Conservation (phyloP, 2,888 invertebrate species). For the Meteorus cinctellus region DNA sequence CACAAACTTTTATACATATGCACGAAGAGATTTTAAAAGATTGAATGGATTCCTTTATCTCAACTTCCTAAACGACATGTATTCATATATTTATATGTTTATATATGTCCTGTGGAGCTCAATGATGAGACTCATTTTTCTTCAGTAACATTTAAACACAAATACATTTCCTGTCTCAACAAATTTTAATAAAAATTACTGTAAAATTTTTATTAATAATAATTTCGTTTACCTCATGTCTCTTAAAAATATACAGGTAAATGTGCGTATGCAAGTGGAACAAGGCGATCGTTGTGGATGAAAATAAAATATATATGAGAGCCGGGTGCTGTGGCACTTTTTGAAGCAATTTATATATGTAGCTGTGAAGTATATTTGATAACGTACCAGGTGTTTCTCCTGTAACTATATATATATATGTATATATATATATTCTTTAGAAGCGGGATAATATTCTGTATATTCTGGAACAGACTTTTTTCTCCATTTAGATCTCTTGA, state of each 20-base stretch:
- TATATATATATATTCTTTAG: too few species aligned
- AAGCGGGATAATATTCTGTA: too few species aligned
- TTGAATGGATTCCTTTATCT: slow-evolving; percentile 52
- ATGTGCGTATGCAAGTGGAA: slow-evolving; percentile 20
- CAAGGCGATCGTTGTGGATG: slow-evolving; percentile 36
- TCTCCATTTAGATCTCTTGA: too few species aligned
- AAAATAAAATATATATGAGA: slow-evolving; percentile 19
- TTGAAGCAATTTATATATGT: slow-evolving; percentile 25
- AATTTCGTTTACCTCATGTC: not conserved
- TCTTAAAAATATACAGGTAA: not conserved
- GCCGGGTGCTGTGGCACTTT: slow-evolving; percentile 21
- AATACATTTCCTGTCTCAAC: not conserved
- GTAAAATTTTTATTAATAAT: not conserved
- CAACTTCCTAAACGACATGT: not conserved
- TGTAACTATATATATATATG: not conserved
- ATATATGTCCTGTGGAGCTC: slow-evolving; percentile 16
- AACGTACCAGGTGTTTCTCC: slow-evolving; percentile 35
- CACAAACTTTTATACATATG: not conserved
- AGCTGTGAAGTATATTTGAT: slow-evolving; percentile 27
- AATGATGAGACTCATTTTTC: slow-evolving; percentile 12
- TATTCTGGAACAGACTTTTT: too few species aligned
- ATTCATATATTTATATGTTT: slow-evolving; percentile 23
- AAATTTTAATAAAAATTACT: not conserved
- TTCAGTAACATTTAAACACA: not conserved
- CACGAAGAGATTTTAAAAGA: slow-evolving; percentile 46